phyloP scores from a whole-genome alignment of 2,113 vertebrate species.

The Genyomyrus donnyi region DNA sequence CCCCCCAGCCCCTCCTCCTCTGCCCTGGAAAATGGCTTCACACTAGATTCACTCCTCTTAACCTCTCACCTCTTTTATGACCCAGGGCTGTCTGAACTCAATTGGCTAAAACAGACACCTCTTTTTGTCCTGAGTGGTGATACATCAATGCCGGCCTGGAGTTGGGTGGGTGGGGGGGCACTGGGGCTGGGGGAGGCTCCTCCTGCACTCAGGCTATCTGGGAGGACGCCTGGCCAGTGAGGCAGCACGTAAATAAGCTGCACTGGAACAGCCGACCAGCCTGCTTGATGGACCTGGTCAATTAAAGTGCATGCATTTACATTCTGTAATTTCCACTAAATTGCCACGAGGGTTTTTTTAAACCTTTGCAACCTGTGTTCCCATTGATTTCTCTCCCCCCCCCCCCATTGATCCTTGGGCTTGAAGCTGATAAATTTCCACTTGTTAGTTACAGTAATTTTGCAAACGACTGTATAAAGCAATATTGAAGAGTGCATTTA shows the following conservation, averaged over 20 bases:
- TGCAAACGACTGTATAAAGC: constrained; percentile 76
- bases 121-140: neutral
- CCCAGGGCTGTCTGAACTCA: neutral
- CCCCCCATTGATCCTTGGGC: constrained; percentile 74
- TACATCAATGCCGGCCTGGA: neutral
- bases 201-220: neutral
- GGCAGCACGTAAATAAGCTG: constrained; percentile 65
- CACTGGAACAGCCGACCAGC: constrained; percentile 72
- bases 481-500: constrained; percentile 80
- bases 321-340: constrained; percentile 87
- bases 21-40: neutral
- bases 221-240: constrained; percentile 28
- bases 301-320: constrained; percentile 86
- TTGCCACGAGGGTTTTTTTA: constrained; percentile 74
- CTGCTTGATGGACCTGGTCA: constrained; percentile 82
- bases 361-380: constrained; percentile 73
- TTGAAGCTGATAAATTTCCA: constrained; percentile 87
- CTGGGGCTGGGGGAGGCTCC: constrained; percentile 37
- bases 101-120: neutral
- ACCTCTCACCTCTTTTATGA: neutral
- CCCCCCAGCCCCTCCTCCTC: neutral
- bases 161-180: neutral
- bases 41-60: neutral
- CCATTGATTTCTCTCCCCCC: constrained; percentile 68
- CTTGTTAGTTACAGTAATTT: constrained; percentile 91